Evolutionary conservation across 2,888 invertebrate species (phyloP), one percentile per base, ranked within the genome.

Genomic region (Gymnosoma rotundatum): DNA sequence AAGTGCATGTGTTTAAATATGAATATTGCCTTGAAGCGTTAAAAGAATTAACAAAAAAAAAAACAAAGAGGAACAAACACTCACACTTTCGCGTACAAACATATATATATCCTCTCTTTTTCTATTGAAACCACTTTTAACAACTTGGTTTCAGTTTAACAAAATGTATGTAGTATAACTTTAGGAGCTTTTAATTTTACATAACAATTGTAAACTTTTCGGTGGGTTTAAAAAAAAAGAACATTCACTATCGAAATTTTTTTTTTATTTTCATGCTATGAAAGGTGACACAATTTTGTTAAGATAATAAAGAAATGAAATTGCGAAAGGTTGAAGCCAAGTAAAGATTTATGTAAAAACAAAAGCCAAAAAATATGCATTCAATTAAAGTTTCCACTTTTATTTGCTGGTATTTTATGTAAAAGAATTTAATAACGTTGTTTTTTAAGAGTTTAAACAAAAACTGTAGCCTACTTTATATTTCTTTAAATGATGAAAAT

Each of bases 1-100:
- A 63, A 69, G 50, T 52, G 63, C 9, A 56, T 72, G 36, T 48
- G 25, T 42, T 38, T 48, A 64, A 66, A 72, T 73, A 50, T 66
- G 58, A 36, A 52, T 50, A 60, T 67, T 73, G 20, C 32, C 45
- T 73, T 50, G 79, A n/a, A 73, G 45, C 20, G 25, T 21, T 20
- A 32, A 32, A 63, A 36, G 69, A 38, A 50, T 61, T 42, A 60
- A 60, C 48, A 42, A 56, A n/a, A 42, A 48, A 14, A n/a, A n/a
- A n/a, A n/a, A n/a, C n/a, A n/a, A n/a, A n/a, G n/a, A n/a, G 9
- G 1, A 9, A 54, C 32, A 4, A 10, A 9, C 14, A 64, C 8
- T 48, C 1, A n/a, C 10, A 25, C 69, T 78, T 54, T 32, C 20
- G 20, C 12, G 0, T 12, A 42, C 12, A 42, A 1, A 42, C 42